Evolutionary conservation across 2,797 vertebrate genomes (phyloP).

Genomic region (Brachyrhaphis roseni): DNA sequence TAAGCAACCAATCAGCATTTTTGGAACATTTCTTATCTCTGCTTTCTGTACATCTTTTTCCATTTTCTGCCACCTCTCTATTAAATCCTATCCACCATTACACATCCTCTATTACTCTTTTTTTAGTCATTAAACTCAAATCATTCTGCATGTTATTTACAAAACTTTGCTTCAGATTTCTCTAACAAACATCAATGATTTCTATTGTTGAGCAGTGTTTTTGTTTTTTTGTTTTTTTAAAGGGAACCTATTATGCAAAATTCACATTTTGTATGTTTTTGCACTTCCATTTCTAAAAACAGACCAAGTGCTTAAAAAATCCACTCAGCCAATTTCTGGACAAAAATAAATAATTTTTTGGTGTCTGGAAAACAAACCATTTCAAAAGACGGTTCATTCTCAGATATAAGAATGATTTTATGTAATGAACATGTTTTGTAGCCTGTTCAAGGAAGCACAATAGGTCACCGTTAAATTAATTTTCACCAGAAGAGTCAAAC

Average conservation of each 20-base stretch:
- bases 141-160: constrained; percentile 38
- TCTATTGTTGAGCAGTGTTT: constrained; percentile 24
- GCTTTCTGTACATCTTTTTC: constrained; percentile 16
- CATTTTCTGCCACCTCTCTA: constrained; percentile 26
- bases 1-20: constrained; percentile 13
- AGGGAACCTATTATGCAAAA: too few species aligned
- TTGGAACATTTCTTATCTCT: constrained; percentile 22
- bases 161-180: constrained; percentile 29
- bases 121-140: constrained; percentile 25
- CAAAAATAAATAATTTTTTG: too few species aligned
- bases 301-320: too few species aligned
- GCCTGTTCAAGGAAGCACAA: too few species aligned
- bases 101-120: constrained; percentile 60
- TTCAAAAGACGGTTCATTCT: too few species aligned
- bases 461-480: constrained; percentile 11
- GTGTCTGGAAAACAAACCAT: too few species aligned
- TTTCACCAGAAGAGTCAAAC: constrained; percentile 15
- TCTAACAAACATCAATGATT: not conserved
- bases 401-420: too few species aligned
- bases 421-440: too few species aligned
- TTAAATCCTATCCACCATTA: constrained; percentile 32
- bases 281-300: too few species aligned
- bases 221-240: not conserved
- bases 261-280: too few species aligned
- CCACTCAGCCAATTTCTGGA: too few species aligned